These are phyloP conservation scores for Scotopteryx bipunctaria DNA, from an alignment of 2,888 invertebrate genomes.

Conservation along the genomic window DNA sequence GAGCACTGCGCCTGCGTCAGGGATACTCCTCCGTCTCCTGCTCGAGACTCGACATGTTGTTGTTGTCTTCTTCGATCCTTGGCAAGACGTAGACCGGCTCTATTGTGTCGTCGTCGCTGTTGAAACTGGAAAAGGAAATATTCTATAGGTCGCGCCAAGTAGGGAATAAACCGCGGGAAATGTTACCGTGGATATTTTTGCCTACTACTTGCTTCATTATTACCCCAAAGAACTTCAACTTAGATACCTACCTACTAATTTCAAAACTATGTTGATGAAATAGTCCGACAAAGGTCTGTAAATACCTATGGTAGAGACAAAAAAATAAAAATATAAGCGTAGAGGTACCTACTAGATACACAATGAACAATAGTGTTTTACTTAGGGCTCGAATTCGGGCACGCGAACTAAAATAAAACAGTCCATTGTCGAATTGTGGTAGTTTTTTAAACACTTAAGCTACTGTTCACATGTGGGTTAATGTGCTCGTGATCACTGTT, in stretches of 20 bases:
- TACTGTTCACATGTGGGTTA: too few species aligned
- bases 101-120: slow-evolving; percentile 66
- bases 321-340: slow-evolving; percentile 1
- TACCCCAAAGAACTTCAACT: too few species aligned
- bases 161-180: too few species aligned
- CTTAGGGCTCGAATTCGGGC: not conserved
- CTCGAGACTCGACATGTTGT: slow-evolving; percentile 58
- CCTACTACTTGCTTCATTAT: too few species aligned
- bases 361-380: slow-evolving; percentile 20
- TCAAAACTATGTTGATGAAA: too few species aligned
- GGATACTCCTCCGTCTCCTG: slow-evolving; percentile 48
- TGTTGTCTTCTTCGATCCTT: slow-evolving; percentile 63
- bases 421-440: slow-evolving; percentile 1
- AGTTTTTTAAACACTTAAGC: slow-evolving; percentile 6
- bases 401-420: slow-evolving; percentile 4
- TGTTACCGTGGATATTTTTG: too few species aligned
- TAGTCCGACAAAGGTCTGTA: too few species aligned
- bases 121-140: slow-evolving; percentile 54
- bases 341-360: not conserved
- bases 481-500: too few species aligned
- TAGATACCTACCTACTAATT: too few species aligned
- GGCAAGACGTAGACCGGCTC: slow-evolving; percentile 67
- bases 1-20: slow-evolving; percentile 49
- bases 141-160: too few species aligned
- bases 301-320: too few species aligned